Conservation (phyloP, 2,888 invertebrate species). For the Drosophila neonasuta region DNA sequence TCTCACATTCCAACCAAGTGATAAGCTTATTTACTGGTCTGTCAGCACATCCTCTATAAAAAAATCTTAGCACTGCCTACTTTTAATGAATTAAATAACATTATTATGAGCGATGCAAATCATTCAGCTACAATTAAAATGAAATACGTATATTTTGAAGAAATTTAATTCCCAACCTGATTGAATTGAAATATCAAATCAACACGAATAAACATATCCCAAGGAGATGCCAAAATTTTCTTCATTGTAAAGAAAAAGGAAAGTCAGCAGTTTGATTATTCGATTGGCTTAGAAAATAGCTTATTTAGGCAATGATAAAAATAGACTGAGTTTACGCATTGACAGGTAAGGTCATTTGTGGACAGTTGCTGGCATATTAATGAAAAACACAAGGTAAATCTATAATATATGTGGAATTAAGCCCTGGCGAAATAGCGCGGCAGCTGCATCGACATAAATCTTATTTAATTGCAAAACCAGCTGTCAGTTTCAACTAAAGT, state of each 20-base stretch:
- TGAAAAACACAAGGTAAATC: conserved; percentile 44
- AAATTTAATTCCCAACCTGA: not conserved
- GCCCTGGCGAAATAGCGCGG: conserved; percentile 17
- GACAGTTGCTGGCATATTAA: conserved; percentile 62
- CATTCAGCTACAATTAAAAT: not conserved
- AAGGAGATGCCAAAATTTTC: too few species aligned
- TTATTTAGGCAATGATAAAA: conserved; percentile 16
- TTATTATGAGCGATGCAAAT: not conserved
- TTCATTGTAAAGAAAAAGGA: conserved; percentile 2
- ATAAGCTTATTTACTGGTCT: not conserved
- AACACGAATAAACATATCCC: not conserved
- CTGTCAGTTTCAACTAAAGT: conserved; percentile 71
- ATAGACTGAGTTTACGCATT: conserved; percentile 33
- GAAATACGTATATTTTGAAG: not conserved
- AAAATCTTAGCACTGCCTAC: not conserved
- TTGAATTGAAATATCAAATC: conserved; percentile 1
- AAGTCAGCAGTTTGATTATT: conserved; percentile 14
- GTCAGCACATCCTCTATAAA: not conserved
- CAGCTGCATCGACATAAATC: conserved; percentile 64
- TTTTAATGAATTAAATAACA: not conserved
- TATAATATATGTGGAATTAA: conserved; percentile 23
- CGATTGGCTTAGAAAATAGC: conserved; percentile 16
- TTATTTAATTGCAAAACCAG: conserved; percentile 76
- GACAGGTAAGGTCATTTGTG: conserved; percentile 64
- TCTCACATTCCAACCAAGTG: not conserved